Evolutionary conservation across 2,888 invertebrate species (phyloP).

Genomic region (Dryomyza anilis): DNA sequence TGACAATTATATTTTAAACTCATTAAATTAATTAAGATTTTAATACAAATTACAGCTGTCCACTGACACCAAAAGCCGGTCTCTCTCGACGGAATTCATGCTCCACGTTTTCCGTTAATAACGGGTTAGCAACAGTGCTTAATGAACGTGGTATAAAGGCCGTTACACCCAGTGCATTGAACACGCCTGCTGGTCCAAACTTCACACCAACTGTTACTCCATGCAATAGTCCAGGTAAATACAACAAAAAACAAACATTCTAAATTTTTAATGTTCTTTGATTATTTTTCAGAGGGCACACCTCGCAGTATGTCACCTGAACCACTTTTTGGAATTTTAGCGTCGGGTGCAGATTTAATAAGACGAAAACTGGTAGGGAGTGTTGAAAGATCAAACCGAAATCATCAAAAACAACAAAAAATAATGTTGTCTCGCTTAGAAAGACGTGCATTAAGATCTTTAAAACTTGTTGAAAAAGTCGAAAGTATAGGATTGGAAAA

Average conservation of each 20-base stretch:
- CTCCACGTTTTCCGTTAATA: constrained; percentile 74
- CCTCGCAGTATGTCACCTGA: constrained; percentile 50
- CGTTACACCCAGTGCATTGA: constrained; percentile 71
- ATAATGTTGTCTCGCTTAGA: constrained; percentile 57
- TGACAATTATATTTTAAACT: not conserved
- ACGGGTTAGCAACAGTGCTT: constrained; percentile 76
- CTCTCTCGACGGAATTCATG: constrained; percentile 80
- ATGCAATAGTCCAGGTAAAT: constrained; percentile 77
- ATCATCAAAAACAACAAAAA: constrained; percentile 54
- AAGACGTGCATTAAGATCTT: constrained; percentile 62
- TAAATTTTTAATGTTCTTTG: not conserved
- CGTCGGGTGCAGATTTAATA: constrained; percentile 71
- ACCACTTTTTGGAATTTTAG: constrained; percentile 65
- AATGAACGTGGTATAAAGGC: constrained; percentile 79
- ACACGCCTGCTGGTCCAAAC: constrained; percentile 69
- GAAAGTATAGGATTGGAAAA: constrained; percentile 73
- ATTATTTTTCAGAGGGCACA: not conserved
- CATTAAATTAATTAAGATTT: not conserved
- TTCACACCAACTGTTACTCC: constrained; percentile 86
- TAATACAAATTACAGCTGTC: constrained; percentile 57
- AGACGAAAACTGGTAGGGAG: constrained; percentile 68
- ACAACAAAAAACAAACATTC: not conserved
- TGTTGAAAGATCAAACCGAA: constrained; percentile 52
- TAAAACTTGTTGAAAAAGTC: constrained; percentile 69
- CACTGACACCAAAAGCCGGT: constrained; percentile 62